These are phyloP conservation scores for Hirudinaria manillensis DNA, from an alignment of 2,888 invertebrate genomes.

Conservation along the genomic window DNA sequence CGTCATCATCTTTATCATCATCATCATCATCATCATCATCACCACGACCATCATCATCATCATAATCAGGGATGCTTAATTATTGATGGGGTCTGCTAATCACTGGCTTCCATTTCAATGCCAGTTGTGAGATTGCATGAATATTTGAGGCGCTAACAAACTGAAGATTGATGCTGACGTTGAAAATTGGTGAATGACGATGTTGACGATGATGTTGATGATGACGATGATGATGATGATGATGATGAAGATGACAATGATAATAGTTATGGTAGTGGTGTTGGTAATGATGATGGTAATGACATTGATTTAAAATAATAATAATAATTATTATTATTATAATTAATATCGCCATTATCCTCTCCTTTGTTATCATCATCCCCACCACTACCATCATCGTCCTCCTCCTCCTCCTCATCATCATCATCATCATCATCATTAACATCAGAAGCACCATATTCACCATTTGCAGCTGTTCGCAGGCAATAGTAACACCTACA, in stretches of 20 bases:
- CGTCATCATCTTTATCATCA: constrained; percentile 10
- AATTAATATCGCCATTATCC: neutral
- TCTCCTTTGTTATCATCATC: neutral
- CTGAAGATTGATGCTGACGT: neutral
- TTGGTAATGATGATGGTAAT: neutral
- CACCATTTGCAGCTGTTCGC: constrained; percentile 63
- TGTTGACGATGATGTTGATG: constrained; percentile 18
- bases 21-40: constrained; percentile 9
- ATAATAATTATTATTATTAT: no score
- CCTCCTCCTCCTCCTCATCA: neutral
- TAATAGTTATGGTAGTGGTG: constrained; percentile 2
- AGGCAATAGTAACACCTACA: constrained; percentile 81
- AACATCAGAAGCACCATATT: neutral
- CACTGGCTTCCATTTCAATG: no score
- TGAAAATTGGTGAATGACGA: neutral
- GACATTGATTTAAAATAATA: no score
- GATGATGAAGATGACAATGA: constrained; percentile 23
- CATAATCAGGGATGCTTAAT: neutral
- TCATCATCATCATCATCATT: neutral
- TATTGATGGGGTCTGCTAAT: no score
- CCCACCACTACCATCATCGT: neutral
- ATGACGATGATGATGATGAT: constrained; percentile 20
- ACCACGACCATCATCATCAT: neutral
- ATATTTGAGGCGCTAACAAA: no score
- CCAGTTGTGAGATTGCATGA: no score